These are phyloP conservation scores for Apogon hyalosoma DNA, from an alignment of 2,797 vertebrate genomes.

Conservation along the genomic window DNA sequence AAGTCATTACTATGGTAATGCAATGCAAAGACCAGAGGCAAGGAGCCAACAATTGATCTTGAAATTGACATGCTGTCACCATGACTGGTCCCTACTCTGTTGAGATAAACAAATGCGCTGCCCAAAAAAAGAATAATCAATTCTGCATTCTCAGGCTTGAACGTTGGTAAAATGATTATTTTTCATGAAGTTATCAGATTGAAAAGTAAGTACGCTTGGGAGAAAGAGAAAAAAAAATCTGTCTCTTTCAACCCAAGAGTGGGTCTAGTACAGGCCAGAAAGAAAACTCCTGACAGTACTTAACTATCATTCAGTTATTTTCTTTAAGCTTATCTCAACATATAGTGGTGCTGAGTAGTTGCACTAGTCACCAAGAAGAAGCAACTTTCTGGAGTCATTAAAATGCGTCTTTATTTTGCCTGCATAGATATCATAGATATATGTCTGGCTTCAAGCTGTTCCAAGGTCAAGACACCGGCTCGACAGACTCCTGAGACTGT, in stretches of 20 bases:
- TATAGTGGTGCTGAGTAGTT: background rate
- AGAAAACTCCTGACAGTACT: background rate
- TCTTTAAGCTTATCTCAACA: slow-evolving; percentile 20
- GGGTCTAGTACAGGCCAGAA: background rate
- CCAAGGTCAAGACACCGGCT: slow-evolving; percentile 51
- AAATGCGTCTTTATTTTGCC: slow-evolving; percentile 29
- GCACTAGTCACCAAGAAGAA: background rate
- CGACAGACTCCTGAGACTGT: slow-evolving; percentile 22
- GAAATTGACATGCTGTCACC: slow-evolving; percentile 86
- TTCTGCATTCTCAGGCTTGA: slow-evolving; percentile 52
- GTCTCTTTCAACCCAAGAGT: background rate
- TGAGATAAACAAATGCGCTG: slow-evolving; percentile 84
- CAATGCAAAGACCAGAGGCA: slow-evolving; percentile 80
- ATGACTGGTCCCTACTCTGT: slow-evolving; percentile 73
- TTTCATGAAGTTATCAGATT: slow-evolving; percentile 69
- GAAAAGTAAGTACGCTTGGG: slow-evolving; percentile 36
- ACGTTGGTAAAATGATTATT: slow-evolving; percentile 73
- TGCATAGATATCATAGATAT: slow-evolving; percentile 34
- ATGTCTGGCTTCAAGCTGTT: slow-evolving; percentile 31
- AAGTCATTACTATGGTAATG: slow-evolving; percentile 86
- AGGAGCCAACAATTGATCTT: slow-evolving; percentile 84
- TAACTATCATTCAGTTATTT: background rate
- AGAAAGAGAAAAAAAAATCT: background rate
- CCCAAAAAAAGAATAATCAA: slow-evolving; percentile 78
- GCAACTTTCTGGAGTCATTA: slow-evolving; percentile 18